Percentiles rank a stretch among this genome's conserved stretches.
phyloP scores from a whole-genome alignment of 2,113 vertebrate species.

The Rhombomys opimus region DNA sequence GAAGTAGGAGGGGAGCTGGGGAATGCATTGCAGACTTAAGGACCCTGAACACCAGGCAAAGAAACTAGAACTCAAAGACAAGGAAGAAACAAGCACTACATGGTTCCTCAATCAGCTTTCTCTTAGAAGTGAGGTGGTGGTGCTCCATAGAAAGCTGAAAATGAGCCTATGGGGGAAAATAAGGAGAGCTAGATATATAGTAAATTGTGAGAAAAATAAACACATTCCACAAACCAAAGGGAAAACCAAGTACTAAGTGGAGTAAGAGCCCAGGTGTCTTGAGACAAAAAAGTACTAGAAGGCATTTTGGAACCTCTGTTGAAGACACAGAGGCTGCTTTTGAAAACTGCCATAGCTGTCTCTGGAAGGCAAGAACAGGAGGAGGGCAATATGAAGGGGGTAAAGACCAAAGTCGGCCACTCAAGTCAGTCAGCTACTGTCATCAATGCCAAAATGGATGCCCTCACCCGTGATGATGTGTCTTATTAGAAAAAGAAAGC shows the following conservation, averaged over 20 bases:
- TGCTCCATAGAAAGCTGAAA: background rate
- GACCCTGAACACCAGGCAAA: background rate
- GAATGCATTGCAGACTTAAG: background rate
- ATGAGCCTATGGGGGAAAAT: background rate
- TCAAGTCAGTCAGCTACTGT: constrained; percentile 72
- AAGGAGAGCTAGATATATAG: too few relatives aligned
- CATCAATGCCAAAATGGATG: constrained; percentile 62
- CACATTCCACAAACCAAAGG: constrained; percentile 29
- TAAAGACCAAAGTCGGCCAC: constrained; percentile 60
- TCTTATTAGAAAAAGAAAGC: constrained; percentile 65
- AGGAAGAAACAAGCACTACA: fast-evolving
- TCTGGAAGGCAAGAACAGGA: background rate
- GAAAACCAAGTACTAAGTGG: background rate
- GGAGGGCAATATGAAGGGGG: background rate
- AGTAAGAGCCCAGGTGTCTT: background rate
- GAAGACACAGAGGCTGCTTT: background rate
- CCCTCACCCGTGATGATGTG: constrained; percentile 64
- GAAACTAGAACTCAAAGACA: background rate
- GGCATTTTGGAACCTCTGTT: background rate
- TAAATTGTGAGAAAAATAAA: background rate
- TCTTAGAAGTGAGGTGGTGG: background rate
- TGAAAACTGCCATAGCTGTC: constrained; percentile 34
- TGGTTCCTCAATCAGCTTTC: background rate
- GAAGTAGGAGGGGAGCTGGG: background rate
- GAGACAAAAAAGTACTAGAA: background rate